Base-by-base conservation (phyloP, 2,888 invertebrate species). In the Halictus quadricinctus region DNA sequence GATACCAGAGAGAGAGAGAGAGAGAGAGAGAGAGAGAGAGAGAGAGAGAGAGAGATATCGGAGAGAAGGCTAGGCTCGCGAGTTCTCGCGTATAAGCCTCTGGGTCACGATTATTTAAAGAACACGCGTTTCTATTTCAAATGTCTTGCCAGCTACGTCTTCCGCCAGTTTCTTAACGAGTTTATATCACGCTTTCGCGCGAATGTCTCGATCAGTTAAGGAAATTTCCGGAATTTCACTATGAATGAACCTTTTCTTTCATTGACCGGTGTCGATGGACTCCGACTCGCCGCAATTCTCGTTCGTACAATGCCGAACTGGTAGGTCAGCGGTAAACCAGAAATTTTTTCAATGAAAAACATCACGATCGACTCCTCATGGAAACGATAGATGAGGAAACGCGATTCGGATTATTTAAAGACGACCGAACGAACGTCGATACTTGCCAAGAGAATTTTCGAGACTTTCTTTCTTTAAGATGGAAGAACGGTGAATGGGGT, bases 41-140 rank as follows among this genome's bases (percentile, higher is more conserved):
- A 83, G 84, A 58, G 81, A 81, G 83, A 54, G 84, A 87, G 84
- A 58, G 81, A 81, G 83, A 54, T 84, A 87, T 80, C 72, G 50
- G 73, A 76, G 66, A 80, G 80, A 83, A 88, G 80, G 72, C 69
- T 72, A 80, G 80, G 84, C 76, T 78, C 72, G 66, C 79, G 79
- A 80, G 85, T 83, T 81, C 81, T 80, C 88, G 80, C 90, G 79
- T 90, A 89, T 92, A 93, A 92, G 92, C 92, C 93, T 94, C 93
- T 94, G 93, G 94, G 94, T 94, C 94, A 94, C 89, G 94, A 94
- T 94, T 94, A 94, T 94, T 94, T 94, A 94, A 94, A 94, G 94
- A 91, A 91, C 92, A 92, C 92, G 86, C 91, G 92, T 91, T 92
- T 94, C 94, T 94, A 94, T 94, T 94, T 94, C 94, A 94, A 94